Evolutionary conservation across 2,888 invertebrate genomes (phyloP).

Genomic region (Campaea margaritaria): DNA sequence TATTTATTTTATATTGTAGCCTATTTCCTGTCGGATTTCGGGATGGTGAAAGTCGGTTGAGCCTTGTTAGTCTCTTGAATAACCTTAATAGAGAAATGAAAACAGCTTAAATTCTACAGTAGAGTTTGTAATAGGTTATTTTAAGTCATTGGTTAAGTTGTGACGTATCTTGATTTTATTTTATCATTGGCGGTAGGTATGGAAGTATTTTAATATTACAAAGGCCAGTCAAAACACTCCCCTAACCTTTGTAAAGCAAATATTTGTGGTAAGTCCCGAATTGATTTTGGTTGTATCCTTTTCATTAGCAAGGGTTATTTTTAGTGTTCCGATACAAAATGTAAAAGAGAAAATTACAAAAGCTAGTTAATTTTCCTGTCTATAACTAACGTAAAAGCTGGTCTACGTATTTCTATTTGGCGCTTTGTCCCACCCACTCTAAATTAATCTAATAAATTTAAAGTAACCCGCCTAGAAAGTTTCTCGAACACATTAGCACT

Average conservation of each 20-base stretch:
- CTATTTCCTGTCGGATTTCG: too few species aligned
- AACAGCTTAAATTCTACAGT: too few species aligned
- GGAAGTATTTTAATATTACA: conserved; percentile 43
- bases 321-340: neutral
- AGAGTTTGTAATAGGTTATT: too few species aligned
- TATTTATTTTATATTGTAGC: too few species aligned
- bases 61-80: neutral
- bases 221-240: conserved; percentile 38
- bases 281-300: conserved; percentile 34
- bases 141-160: neutral
- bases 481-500: conserved; percentile 24
- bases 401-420: neutral
- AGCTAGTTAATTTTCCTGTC: too few species aligned
- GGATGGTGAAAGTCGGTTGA: too few species aligned
- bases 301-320: conserved; percentile 8
- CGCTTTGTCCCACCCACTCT: conserved; percentile 13
- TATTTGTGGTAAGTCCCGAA: conserved; percentile 33
- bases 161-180: neutral
- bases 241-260: conserved; percentile 31
- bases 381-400: neutral
- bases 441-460: conserved; percentile 27
- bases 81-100: too few species aligned
- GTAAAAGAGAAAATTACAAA: neutral
- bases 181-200: conserved; percentile 12
- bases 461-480: conserved; percentile 23